phyloP scores from a whole-genome alignment of 30 jellyfish, hydroid and myxozoan genomes.

The Clytia hemisphaerica region DNA sequence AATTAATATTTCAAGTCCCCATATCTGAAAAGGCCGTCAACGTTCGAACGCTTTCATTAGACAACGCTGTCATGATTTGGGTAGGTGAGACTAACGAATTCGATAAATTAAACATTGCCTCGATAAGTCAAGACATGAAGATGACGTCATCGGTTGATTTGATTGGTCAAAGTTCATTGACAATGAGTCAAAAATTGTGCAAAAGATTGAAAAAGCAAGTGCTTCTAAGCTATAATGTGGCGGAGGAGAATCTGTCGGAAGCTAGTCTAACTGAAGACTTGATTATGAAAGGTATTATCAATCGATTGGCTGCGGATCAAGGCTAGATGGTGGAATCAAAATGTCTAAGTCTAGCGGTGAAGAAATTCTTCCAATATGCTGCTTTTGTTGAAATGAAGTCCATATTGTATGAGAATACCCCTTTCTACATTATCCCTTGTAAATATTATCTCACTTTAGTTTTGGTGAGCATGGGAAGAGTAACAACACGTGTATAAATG shows the following conservation, averaged over 20 bases:
- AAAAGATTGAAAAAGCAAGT: slow-evolving; percentile 32
- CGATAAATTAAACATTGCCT: slow-evolving; percentile 15
- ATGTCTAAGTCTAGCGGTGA: too few relatives aligned
- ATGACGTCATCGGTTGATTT: slow-evolving; percentile 13
- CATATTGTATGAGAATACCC: too few relatives aligned
- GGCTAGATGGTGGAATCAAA: too few relatives aligned
- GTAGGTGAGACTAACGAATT: slow-evolving; percentile 19
- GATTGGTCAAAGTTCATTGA: slow-evolving; percentile 1
- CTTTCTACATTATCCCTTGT: too few relatives aligned
- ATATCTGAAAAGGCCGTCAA: background rate
- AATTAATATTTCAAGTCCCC: background rate
- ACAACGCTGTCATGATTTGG: slow-evolving; percentile 13
- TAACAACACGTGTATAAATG: too few relatives aligned
- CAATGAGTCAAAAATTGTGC: slow-evolving; percentile 31
- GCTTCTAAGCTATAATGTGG: slow-evolving; percentile 11
- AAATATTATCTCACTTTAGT: too few relatives aligned
- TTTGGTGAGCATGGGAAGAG: too few relatives aligned
- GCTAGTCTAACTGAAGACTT: slow-evolving; percentile 11
- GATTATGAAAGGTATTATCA: slow-evolving; percentile 6
- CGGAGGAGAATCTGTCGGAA: background rate
- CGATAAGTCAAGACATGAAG: slow-evolving; percentile 2
- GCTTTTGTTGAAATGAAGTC: too few relatives aligned
- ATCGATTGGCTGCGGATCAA: too few relatives aligned
- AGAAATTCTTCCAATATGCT: too few relatives aligned
- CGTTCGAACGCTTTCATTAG: background rate